Evolutionary conservation across 2,113 vertebrate species (phyloP).

Genomic region (Clarias macrocephalus): DNA sequence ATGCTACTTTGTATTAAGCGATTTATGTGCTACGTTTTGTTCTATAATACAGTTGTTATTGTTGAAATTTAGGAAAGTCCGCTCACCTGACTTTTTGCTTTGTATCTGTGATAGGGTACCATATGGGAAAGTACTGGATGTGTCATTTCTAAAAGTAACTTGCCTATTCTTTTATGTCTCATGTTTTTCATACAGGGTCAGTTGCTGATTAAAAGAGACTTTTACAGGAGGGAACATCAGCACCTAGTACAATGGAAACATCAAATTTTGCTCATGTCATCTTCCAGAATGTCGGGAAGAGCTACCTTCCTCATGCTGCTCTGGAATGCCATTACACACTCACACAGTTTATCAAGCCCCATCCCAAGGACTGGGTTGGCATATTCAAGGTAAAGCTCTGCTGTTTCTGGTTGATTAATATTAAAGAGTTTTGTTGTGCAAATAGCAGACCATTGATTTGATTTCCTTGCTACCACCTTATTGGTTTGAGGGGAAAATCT

Average conservation of each 20-base stretch:
- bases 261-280: slow-evolving; percentile 99
- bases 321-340: slow-evolving; percentile 95
- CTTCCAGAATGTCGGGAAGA: slow-evolving; percentile 98
- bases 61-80: not conserved
- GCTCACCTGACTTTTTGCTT: not conserved
- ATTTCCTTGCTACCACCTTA: not conserved
- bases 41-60: not conserved
- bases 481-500: not conserved
- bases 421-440: not conserved
- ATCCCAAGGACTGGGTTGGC: slow-evolving; percentile 97
- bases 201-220: slow-evolving; percentile 69
- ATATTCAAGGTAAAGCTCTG: slow-evolving; percentile 89
- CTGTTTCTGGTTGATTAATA: not conserved
- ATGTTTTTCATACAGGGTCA: slow-evolving; percentile 40
- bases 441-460: not conserved
- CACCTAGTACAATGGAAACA: slow-evolving; percentile 80
- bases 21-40: not conserved
- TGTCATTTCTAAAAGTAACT: slow-evolving; percentile 9
- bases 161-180: not conserved
- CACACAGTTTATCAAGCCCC: slow-evolving; percentile 90
- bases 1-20: not conserved
- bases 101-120: not conserved
- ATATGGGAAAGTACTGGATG: slow-evolving; percentile 1
- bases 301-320: slow-evolving; percentile 91
- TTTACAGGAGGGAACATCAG: slow-evolving; percentile 81